Percentiles rank a stretch among this genome's conserved stretches.
Conservation (phyloP, 1,140 invertebrate species). For the Lineus longissimus region DNA sequence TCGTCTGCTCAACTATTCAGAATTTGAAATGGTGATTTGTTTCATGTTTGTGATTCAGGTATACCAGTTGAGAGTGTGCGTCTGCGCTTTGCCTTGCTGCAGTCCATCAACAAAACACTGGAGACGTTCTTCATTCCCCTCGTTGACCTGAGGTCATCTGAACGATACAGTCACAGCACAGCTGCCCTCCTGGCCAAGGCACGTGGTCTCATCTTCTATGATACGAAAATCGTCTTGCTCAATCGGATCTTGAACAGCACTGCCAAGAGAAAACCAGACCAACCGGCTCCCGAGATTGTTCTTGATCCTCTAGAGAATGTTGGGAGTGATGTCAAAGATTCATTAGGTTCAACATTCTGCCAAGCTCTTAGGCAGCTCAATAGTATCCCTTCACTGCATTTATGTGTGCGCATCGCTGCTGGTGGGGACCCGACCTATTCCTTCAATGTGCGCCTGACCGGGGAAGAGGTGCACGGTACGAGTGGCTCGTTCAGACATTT, state of each 20-base stretch:
- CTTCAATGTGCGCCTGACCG: conserved; percentile 50
- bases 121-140: conserved; percentile 49
- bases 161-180: conserved; percentile 39
- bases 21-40: no score
- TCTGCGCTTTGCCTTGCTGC: conserved; percentile 48
- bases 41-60: no score
- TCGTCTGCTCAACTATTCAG: no score
- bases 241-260: conserved; percentile 50
- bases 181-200: conserved; percentile 36
- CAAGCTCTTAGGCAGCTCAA: conserved; percentile 49
- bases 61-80: conserved; percentile 47
- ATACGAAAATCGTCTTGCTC: conserved; percentile 44
- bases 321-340: conserved; percentile 29
- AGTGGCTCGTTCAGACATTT: conserved; percentile 56
- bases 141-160: conserved; percentile 45
- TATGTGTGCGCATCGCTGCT: conserved; percentile 51
- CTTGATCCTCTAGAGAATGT: conserved; percentile 49
- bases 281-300: conserved; percentile 50
- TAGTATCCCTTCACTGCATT: conserved; percentile 43
- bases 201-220: conserved; percentile 45
- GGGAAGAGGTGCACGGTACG: conserved; percentile 55
- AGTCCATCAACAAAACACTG: conserved; percentile 47
- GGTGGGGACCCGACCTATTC: conserved; percentile 54
- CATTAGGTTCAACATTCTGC: conserved; percentile 26
- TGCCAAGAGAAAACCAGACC: conserved; percentile 47